phyloP scores from a whole-genome alignment of 2,888 invertebrate genomes.

The Tenodera sinensis region DNA sequence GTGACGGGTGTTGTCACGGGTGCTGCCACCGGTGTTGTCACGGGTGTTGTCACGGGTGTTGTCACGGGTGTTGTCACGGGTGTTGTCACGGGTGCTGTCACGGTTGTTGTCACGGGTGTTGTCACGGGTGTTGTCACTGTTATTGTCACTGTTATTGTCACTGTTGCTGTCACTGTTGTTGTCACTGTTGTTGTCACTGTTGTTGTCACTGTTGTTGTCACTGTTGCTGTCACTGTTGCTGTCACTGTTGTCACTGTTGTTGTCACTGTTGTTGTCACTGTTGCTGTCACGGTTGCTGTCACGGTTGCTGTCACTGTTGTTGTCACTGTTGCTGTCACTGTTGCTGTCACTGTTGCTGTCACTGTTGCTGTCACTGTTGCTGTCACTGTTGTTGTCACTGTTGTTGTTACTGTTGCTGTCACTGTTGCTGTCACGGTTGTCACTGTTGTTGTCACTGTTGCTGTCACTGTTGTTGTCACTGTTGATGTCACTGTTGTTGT shows the following conservation, averaged over 20 bases:
- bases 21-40: background rate
- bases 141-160: slow-evolving; percentile 1
- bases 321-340: slow-evolving; percentile 11
- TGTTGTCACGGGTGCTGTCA: no score
- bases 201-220: slow-evolving; percentile 4
- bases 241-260: background rate
- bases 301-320: slow-evolving; percentile 7
- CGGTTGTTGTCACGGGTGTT: no score
- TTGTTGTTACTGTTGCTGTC: slow-evolving; percentile 8
- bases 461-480: background rate
- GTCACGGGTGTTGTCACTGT: no score
- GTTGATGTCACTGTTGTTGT: background rate
- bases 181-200: slow-evolving; percentile 3
- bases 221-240: background rate
- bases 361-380: background rate
- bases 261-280: slow-evolving; percentile 9
- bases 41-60: no score
- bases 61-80: no score
- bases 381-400: background rate
- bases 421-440: background rate
- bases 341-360: slow-evolving; percentile 8
- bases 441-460: background rate
- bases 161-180: slow-evolving; percentile 6
- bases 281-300: slow-evolving; percentile 1
- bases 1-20: background rate